Percentiles rank a stretch among this genome's conserved stretches.
phyloP scores from a whole-genome alignment of 2,797 vertebrate genomes.

The Podargus strigoides region DNA sequence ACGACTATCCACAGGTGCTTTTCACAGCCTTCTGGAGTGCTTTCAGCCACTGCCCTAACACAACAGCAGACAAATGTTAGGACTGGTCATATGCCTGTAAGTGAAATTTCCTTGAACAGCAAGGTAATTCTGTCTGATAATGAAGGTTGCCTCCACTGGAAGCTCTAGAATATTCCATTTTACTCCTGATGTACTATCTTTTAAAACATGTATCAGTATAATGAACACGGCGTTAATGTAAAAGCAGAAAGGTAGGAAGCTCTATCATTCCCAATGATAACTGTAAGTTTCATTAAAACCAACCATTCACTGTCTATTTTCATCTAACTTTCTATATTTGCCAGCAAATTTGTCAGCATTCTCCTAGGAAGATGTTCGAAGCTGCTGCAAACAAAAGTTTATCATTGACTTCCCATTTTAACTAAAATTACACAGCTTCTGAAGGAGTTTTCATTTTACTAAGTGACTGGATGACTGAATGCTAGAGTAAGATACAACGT shows the following conservation, averaged over 20 bases:
- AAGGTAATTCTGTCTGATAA: not conserved
- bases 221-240: not conserved
- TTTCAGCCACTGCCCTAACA: not conserved
- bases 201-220: not conserved
- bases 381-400: not conserved
- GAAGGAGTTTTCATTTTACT: not conserved
- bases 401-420: not conserved
- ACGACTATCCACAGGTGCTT: not conserved
- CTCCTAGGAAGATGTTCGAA: not conserved
- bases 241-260: not conserved
- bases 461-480: not conserved
- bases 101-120: not conserved
- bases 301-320: not conserved
- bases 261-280: not conserved
- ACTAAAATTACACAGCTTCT: not conserved
- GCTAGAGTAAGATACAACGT: not conserved
- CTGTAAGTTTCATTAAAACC: not conserved
- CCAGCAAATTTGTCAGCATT: not conserved
- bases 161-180: not conserved
- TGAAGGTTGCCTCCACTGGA: not conserved
- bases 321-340: not conserved
- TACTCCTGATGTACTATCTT: not conserved
- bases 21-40: not conserved
- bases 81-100: not conserved
- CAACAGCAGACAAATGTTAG: not conserved